A percentile compares a stretch with the other conserved stretches of the same genome.
These are phyloP conservation scores for Cataglyphis livida DNA, from an alignment of 2,888 invertebrate genomes.

Conservation along the genomic window DNA sequence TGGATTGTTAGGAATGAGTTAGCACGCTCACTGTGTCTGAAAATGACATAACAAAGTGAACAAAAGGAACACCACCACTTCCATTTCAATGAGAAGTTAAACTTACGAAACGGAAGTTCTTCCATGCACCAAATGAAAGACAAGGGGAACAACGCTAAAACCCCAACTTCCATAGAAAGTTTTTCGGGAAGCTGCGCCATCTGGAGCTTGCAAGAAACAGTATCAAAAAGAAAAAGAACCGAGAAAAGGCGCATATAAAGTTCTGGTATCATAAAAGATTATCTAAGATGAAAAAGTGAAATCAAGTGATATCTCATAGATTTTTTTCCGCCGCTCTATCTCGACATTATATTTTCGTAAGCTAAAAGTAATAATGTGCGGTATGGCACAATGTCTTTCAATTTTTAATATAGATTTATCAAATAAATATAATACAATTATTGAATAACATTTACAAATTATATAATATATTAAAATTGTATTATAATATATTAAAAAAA, in stretches of 20 bases:
- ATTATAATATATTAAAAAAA: too few relatives aligned
- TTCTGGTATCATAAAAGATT: slow-evolving; percentile 24
- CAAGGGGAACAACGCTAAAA: slow-evolving; percentile 58
- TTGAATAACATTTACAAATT: not conserved
- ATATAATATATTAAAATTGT: too few relatives aligned
- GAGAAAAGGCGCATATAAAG: not conserved
- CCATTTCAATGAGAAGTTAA: slow-evolving; percentile 44
- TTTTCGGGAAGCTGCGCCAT: slow-evolving; percentile 58
- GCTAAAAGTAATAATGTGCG: not conserved
- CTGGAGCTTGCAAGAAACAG: slow-evolving; percentile 26
- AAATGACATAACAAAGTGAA: slow-evolving; percentile 26
- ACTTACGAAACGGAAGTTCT: slow-evolving; percentile 55
- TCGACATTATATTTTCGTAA: not conserved
- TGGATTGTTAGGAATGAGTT: slow-evolving; percentile 12
- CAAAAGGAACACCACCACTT: slow-evolving; percentile 22
- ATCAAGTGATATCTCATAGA: slow-evolving; percentile 18
- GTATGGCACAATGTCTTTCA: not conserved
- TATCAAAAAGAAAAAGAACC: not conserved
- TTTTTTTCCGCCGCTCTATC: not conserved
- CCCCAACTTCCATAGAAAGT: slow-evolving; percentile 54
- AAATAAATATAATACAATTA: not conserved
- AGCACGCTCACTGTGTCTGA: not conserved
- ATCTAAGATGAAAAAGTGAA: slow-evolving; percentile 28
- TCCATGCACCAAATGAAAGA: slow-evolving; percentile 41
- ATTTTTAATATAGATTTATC: not conserved